Conservation (phyloP, 1,140 invertebrate species). For the Muscidifurax raptorellus region DNA sequence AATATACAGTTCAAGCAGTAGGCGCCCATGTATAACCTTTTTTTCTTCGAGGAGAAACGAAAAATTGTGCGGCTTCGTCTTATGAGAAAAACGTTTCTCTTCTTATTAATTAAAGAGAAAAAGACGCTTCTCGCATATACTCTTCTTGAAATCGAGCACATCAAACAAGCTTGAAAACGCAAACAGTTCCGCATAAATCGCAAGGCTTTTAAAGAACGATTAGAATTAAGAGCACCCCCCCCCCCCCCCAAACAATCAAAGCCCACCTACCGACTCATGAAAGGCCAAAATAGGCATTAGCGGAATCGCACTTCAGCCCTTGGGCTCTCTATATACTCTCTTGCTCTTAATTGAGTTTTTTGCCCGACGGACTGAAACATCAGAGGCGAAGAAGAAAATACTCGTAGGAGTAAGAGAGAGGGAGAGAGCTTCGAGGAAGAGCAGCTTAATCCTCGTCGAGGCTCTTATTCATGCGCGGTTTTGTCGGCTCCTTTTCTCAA, state of each 20-base stretch:
- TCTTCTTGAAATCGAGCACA: not conserved
- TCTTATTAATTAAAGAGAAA: not conserved
- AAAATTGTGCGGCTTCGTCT: not conserved
- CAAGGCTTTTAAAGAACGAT: not conserved
- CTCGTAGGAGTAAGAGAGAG: too few species aligned
- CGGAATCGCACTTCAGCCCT: slow-evolving; percentile 38
- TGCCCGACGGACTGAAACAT: slow-evolving; percentile 5
- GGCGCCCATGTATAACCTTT: too few species aligned
- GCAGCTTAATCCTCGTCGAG: slow-evolving; percentile 44
- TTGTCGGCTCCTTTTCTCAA: slow-evolving; percentile 38
- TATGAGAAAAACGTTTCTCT: not conserved
- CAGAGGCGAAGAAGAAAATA: slow-evolving; percentile 8
- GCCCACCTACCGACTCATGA: not conserved
- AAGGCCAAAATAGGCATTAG: slow-evolving; percentile 28
- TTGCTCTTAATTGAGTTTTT: slow-evolving; percentile 46
- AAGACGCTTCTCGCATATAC: not conserved
- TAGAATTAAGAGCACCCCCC: slow-evolving; percentile 4
- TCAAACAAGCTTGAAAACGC: not conserved
- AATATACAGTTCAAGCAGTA: not conserved
- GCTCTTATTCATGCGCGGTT: slow-evolving; percentile 54
- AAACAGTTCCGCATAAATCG: not conserved
- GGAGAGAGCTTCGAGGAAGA: slow-evolving; percentile 45
- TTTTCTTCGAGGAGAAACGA: not conserved
- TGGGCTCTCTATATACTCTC: not conserved
- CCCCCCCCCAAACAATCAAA: slow-evolving; percentile 20